Conservation (phyloP, 2,113 vertebrate genomes). For the Orycteropus afer region DNA sequence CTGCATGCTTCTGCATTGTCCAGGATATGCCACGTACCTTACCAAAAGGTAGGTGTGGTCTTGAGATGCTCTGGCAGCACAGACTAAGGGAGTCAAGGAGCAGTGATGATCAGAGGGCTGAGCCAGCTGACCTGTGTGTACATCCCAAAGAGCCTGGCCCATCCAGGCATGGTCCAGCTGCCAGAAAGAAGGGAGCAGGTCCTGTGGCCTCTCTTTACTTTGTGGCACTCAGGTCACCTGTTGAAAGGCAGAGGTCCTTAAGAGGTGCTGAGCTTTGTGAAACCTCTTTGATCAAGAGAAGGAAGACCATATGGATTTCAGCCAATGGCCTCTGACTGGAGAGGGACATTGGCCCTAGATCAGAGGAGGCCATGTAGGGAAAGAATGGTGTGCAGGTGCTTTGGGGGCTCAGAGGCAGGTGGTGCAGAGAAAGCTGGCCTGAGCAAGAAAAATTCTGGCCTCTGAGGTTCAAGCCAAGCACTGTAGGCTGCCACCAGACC, state of each 20-base stretch:
- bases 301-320: neutral
- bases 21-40: neutral
- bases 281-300: slow-evolving; percentile 2
- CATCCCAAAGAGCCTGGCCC: neutral
- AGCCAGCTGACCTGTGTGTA: neutral
- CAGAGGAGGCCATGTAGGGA: neutral
- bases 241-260: slow-evolving; percentile 17
- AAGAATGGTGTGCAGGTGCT: neutral
- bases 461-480: neutral
- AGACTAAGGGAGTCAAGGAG: neutral
- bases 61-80: neutral
- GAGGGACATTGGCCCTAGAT: neutral
- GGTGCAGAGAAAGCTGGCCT: neutral
- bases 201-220: neutral
- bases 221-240: neutral
- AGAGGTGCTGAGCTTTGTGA: neutral
- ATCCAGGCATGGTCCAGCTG: neutral
- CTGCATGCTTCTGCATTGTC: neutral
- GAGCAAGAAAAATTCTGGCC: neutral
- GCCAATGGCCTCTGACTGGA: neutral
- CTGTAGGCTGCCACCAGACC: neutral
- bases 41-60: neutral
- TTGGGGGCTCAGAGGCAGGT: neutral
- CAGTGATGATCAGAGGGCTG: neutral
- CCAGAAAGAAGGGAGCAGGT: neutral